Percentiles rank a stretch among this genome's conserved stretches.
phyloP scores from a whole-genome alignment of 2,797 vertebrate genomes.

The Buphagus erythrorhynchus region DNA sequence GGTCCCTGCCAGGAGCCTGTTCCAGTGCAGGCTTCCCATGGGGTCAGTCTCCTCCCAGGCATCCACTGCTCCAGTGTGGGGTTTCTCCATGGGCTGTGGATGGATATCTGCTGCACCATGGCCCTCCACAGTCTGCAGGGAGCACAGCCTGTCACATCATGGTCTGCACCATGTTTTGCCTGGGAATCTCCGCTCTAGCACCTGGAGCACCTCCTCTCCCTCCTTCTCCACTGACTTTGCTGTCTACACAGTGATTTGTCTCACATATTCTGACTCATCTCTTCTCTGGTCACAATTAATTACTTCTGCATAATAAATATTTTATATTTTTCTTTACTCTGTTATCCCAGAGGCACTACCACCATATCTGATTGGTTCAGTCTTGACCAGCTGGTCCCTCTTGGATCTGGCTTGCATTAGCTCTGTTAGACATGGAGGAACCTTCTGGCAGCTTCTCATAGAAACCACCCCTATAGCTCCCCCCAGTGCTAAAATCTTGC shows the following conservation, averaged over 20 bases:
- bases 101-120: background rate
- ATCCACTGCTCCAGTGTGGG: no score
- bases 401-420: background rate
- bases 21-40: fast-evolving
- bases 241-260: background rate
- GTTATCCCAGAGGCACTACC: background rate
- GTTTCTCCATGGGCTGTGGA: background rate
- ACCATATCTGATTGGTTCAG: background rate
- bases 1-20: background rate
- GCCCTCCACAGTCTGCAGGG: background rate
- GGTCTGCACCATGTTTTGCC: background rate
- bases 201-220: background rate
- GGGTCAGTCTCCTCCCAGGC: background rate
- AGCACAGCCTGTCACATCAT: background rate
- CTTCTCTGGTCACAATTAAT: background rate
- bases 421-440: background rate
- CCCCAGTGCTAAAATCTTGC: background rate
- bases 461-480: background rate
- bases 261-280: background rate
- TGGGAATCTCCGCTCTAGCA: background rate
- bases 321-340: background rate
- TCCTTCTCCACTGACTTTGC: background rate
- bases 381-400: background rate
- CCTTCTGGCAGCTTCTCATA: background rate
- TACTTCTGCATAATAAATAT: background rate